Conservation (phyloP, 2,113 vertebrate species). For the Vulpes ferrilata region DNA sequence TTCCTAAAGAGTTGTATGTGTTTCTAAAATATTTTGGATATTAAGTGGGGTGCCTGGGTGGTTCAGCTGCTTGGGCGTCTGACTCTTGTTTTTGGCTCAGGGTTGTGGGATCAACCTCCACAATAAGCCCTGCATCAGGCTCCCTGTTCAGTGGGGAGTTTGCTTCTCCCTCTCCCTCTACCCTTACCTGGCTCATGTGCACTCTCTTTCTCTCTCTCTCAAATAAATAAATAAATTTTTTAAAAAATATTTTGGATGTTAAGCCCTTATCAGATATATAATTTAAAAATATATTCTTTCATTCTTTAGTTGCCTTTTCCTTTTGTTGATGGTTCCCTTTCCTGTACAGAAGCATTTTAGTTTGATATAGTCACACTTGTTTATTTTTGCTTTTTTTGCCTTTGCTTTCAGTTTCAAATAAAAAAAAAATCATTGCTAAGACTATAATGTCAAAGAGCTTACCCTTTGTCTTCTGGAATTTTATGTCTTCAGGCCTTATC, state of each 20-base stretch:
- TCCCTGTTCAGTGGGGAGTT: not conserved
- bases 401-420: not conserved
- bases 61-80: not conserved
- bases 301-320: not conserved
- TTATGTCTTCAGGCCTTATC: not conserved
- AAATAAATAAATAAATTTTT: not conserved
- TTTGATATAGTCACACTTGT: not conserved
- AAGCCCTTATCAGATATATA: not conserved
- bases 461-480: not conserved
- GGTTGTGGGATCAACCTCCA: not conserved
- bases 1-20: not conserved
- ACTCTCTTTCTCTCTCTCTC: not conserved
- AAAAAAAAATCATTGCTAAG: not conserved
- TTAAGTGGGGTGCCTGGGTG: not conserved
- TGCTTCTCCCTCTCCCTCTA: not conserved
- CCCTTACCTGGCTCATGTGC: not conserved
- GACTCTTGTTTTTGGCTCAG: not conserved
- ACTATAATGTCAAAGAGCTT: not conserved
- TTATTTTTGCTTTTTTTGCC: not conserved
- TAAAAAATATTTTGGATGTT: not conserved
- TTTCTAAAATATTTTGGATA: not conserved
- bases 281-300: not conserved
- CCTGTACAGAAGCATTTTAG: not conserved
- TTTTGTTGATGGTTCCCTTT: not conserved
- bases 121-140: not conserved